Evolutionary conservation across 2,797 vertebrate genomes (phyloP).

Genomic region (Pteropus rufus): DNA sequence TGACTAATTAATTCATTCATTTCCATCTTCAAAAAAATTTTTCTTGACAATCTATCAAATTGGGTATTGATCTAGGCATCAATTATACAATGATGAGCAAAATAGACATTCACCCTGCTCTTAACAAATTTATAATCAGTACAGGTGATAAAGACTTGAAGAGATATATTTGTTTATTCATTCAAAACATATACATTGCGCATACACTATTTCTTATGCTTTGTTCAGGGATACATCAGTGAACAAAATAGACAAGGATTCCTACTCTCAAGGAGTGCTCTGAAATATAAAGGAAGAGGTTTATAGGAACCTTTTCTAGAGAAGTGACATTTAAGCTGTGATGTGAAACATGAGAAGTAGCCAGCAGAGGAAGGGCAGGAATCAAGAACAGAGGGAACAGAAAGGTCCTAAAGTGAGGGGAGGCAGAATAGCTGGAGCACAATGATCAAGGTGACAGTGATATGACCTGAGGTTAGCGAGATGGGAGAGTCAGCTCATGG

Average conservation of each 20-base stretch:
- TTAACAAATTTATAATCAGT: neutral
- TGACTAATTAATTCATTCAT: neutral
- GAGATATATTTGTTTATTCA: neutral
- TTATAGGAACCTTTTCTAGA: neutral
- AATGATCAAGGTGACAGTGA: neutral
- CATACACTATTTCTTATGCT: neutral
- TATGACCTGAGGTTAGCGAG: neutral
- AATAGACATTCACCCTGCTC: neutral
- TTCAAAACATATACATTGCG: neutral
- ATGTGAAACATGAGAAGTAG: neutral
- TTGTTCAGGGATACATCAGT: neutral
- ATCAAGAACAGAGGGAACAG: neutral
- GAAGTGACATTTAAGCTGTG: neutral
- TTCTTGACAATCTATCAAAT: neutral
- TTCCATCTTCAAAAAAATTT: neutral
- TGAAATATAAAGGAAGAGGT: neutral
- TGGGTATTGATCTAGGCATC: neutral
- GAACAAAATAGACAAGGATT: neutral
- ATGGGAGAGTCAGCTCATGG: accelerated
- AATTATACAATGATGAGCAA: neutral
- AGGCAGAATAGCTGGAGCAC: neutral
- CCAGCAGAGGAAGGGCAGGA: neutral
- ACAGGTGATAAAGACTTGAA: neutral
- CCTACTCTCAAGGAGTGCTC: neutral
- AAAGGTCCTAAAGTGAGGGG: neutral